phyloP scores from a whole-genome alignment of 2,797 vertebrate species.

The Tachyglossus aculeatus region DNA sequence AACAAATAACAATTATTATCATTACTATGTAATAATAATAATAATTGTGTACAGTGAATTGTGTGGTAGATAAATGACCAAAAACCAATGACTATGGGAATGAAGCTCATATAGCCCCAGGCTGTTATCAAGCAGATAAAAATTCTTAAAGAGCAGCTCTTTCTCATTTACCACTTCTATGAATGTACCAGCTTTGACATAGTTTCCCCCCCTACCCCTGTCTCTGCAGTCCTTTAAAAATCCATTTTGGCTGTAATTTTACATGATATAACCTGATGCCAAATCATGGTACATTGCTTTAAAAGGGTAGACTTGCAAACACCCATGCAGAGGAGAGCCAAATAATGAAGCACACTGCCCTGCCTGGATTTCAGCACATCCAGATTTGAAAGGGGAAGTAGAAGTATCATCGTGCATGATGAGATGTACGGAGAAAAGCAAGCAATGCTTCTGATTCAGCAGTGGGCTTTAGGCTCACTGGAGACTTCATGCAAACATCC shows the following conservation, averaged over 20 bases:
- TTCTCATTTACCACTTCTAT: conserved; percentile 29
- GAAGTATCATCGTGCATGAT: conserved; percentile 53
- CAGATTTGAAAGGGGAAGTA: conserved; percentile 30
- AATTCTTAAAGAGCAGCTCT: conserved; percentile 36
- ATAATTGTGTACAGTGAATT: conserved; percentile 2
- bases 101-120: neutral
- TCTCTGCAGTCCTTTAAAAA: neutral
- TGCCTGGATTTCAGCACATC: conserved; percentile 40
- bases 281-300: conserved; percentile 51
- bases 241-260: neutral
- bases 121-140: conserved; percentile 41
- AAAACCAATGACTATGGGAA: conserved; percentile 49
- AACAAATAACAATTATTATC: too few species aligned
- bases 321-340: conserved; percentile 58
- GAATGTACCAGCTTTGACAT: conserved; percentile 36
- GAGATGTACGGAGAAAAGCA: conserved; percentile 54
- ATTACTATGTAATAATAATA: too few species aligned
- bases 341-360: conserved; percentile 39
- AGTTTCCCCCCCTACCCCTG: neutral
- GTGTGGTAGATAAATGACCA: conserved; percentile 1
- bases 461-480: conserved; percentile 54
- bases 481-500: conserved; percentile 72
- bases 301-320: conserved; percentile 44
- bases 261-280: neutral
- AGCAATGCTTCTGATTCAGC: conserved; percentile 67